Base-by-base conservation (phyloP, 2,888 invertebrate genomes). In the Agonum fuliginosum region DNA sequence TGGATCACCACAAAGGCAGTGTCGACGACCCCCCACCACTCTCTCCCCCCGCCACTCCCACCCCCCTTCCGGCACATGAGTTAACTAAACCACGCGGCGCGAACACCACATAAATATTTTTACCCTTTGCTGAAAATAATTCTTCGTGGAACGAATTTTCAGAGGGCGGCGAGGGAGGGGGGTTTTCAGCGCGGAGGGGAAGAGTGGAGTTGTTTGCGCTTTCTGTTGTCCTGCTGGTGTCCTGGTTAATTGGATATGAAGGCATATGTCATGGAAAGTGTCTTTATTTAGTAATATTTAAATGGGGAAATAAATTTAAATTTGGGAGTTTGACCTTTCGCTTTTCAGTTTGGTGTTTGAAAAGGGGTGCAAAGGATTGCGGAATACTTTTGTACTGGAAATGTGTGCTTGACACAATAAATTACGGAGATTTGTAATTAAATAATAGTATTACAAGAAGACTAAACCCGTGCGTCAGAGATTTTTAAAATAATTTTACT, bases 61-160 rank as follows among this genome's bases (percentile, higher is more conserved):
- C n/a, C 22, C 51, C 51, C 17, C 27, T 5, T 12, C 20, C 67
- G 41, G n/a, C 41, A 41, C 41, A 37, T 41, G 67, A 67, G 67
- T 37, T 67, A 67, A 67, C 67, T 67, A 67, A 67, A 67, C 37
- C 62, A 14, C 30, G 19, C 19, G 62, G 8, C 34, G 17, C 62
- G 48, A 48, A 62, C 37, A 41, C 37, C 37, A 67, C 67, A 67
- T 67, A 67, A 67, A 67, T 67, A 67, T 67, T 67, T 67, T 67
- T 67, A 67, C 67, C 67, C 67, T 67, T 67, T 67, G 67, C 41
- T 22, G 67, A 41, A 67, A 67, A 67, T 67, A 67, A 67, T 22
- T 54, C 24, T 54, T 46, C 17, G 46, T 17, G 4, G 8, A 30
- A 30, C 30, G 4, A 30, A 8, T n/a, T n/a, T n/a, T n/a, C n/a